Conservation (phyloP, 1,140 invertebrate genomes). For the Adoxophyes honmai region DNA sequence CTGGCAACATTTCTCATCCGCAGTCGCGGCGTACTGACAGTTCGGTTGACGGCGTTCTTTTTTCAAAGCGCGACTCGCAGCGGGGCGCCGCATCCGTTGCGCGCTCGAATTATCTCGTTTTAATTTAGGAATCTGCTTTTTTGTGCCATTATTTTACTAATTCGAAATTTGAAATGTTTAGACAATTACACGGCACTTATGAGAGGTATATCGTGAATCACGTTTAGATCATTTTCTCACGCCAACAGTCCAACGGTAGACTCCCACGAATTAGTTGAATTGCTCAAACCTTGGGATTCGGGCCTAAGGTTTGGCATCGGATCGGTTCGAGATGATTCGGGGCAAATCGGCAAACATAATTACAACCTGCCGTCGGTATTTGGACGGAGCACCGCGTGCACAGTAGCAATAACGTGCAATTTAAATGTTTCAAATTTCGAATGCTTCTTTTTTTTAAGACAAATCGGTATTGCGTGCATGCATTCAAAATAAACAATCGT, state of each 20-base stretch:
- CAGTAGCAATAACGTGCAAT: slow-evolving; percentile 69
- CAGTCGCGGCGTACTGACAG: slow-evolving; percentile 62
- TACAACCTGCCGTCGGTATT: slow-evolving; percentile 57
- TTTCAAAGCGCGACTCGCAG: slow-evolving; percentile 66
- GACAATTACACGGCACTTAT: slow-evolving; percentile 13
- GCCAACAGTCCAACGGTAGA: slow-evolving; percentile 41
- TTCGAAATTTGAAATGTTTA: slow-evolving; percentile 18
- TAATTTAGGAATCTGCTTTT: slow-evolving; percentile 54
- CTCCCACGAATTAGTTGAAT: slow-evolving; percentile 61
- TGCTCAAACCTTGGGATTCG: slow-evolving; percentile 4
- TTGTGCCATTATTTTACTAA: slow-evolving; percentile 29
- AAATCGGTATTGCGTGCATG: slow-evolving; percentile 40
- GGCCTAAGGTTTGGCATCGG: slow-evolving; percentile 43
- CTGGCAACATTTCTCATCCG: slow-evolving; percentile 70
- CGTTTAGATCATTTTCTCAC: slow-evolving; percentile 43
- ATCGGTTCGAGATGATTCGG: slow-evolving; percentile 42
- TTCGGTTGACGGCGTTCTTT: slow-evolving; percentile 60
- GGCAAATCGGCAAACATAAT: slow-evolving; percentile 59
- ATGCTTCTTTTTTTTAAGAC: slow-evolving; percentile 44
- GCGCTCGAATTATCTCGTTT: slow-evolving; percentile 66
- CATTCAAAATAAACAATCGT: slow-evolving; percentile 17
- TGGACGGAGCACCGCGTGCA: slow-evolving; percentile 50
- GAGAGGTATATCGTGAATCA: slow-evolving; percentile 9
- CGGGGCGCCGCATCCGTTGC: slow-evolving; percentile 65
- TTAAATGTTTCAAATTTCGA: slow-evolving; percentile 73